phyloP scores from a whole-genome alignment of 2,888 invertebrate genomes.

The Nezara viridula region DNA sequence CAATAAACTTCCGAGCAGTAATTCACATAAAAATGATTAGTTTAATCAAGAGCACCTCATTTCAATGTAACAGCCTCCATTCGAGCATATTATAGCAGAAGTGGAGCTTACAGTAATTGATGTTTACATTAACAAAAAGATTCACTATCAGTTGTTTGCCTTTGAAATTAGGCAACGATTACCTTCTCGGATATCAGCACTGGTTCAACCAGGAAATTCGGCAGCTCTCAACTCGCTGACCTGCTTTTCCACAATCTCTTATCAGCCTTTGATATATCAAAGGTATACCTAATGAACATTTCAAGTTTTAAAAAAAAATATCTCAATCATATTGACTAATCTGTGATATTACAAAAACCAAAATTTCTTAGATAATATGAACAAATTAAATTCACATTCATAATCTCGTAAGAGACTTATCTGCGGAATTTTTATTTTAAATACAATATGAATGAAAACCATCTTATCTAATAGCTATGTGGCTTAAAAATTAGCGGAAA shows the following conservation, averaged over 20 bases:
- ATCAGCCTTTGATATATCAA: neutral
- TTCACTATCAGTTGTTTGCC: conserved; percentile 2
- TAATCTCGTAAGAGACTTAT: too few relatives aligned
- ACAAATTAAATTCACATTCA: too few relatives aligned
- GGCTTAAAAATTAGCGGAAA: too few relatives aligned
- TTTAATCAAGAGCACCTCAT: neutral
- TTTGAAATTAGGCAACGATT: conserved; percentile 13
- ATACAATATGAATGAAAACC: too few relatives aligned
- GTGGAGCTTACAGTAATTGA: neutral
- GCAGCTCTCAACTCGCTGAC: neutral
- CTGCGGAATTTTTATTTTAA: too few relatives aligned
- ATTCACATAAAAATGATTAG: neutral
- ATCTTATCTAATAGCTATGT: too few relatives aligned
- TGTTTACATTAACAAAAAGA: conserved; percentile 11
- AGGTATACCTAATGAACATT: neutral
- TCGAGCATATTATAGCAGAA: neutral
- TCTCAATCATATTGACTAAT: neutral
- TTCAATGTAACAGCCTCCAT: neutral
- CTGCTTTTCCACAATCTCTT: neutral
- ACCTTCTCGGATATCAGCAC: neutral
- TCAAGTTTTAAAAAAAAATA: neutral
- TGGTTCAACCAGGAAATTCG: conserved; percentile 17
- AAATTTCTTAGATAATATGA: too few relatives aligned
- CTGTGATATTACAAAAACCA: neutral
- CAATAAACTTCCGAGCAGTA: too few relatives aligned